phyloP scores from a whole-genome alignment of 2,797 vertebrate genomes.

The Myiothlypis chrysogaster region DNA sequence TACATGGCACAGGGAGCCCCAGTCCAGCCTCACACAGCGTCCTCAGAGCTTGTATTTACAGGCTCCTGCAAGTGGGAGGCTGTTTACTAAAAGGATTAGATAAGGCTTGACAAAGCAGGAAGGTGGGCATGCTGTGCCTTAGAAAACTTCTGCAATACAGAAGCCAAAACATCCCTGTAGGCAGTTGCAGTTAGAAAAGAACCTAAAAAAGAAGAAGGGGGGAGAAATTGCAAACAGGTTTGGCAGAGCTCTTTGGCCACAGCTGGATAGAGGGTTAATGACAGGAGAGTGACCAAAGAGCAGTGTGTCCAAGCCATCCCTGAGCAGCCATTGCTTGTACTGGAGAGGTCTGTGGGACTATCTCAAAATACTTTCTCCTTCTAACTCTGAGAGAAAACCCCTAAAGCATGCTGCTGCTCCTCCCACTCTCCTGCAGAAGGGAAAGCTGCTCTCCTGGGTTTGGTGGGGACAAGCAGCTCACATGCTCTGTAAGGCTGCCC shows the following conservation, averaged over 20 bases:
- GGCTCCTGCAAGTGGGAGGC: neutral
- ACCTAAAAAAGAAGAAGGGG: neutral
- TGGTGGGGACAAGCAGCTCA: neutral
- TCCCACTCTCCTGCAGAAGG: neutral
- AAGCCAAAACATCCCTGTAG: neutral
- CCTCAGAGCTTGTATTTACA: neutral
- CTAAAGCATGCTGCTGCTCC: neutral
- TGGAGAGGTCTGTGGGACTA: neutral
- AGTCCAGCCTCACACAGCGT: neutral
- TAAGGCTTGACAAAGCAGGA: slow-evolving; percentile 25
- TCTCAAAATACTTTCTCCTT: neutral
- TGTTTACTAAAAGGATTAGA: slow-evolving; percentile 38
- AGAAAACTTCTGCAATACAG: neutral
- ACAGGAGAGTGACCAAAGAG: neutral
- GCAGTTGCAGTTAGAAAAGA: neutral
- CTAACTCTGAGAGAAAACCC: neutral
- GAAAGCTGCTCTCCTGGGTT: neutral
- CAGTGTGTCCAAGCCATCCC: fast-evolving
- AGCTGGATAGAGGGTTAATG: neutral
- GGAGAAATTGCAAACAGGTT: neutral
- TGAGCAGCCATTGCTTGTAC: neutral
- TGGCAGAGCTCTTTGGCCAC: neutral
- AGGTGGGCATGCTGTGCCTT: slow-evolving; percentile 21
- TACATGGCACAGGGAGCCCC: neutral
- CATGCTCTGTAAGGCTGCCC: neutral